Evolutionary conservation across 2,113 vertebrate genomes (phyloP).

Genomic region (Epinephelus lanceolatus): DNA sequence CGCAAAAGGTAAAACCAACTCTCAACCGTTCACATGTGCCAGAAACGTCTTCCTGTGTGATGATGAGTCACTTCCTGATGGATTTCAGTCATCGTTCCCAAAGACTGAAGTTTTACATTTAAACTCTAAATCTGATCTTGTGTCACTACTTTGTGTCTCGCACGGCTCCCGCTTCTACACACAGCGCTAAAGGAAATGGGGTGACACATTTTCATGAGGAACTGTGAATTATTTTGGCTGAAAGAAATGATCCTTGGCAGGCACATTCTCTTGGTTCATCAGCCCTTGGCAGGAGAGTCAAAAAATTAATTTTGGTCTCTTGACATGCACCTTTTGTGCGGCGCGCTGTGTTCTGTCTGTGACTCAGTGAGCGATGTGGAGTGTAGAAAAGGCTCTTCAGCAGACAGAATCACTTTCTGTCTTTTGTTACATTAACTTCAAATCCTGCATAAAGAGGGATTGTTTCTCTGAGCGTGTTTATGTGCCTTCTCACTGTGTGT

Average conservation of each 20-base stretch:
- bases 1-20: slow-evolving; percentile 90
- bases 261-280: slow-evolving; percentile 41
- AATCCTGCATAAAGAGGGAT: background rate
- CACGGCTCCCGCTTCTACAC: background rate
- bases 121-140: slow-evolving; percentile 17
- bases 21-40: background rate
- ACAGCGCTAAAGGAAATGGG: slow-evolving; percentile 31
- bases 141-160: slow-evolving; percentile 2
- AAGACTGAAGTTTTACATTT: slow-evolving; percentile 10
- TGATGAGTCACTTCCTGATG: background rate
- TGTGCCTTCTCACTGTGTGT: background rate
- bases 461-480: background rate
- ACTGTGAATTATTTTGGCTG: slow-evolving; percentile 51
- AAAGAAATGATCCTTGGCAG: slow-evolving; percentile 59
- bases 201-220: slow-evolving; percentile 53
- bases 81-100: slow-evolving; percentile 1
- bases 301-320: slow-evolving; percentile 45
- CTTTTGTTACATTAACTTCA: background rate
- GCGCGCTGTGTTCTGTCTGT: slow-evolving; percentile 6
- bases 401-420: slow-evolving; percentile 4
- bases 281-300: slow-evolving; percentile 39
- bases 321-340: slow-evolving; percentile 47
- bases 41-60: background rate
- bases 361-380: slow-evolving; percentile 24
- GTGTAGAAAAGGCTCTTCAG: slow-evolving; percentile 25